Percentiles rank a stretch among this genome's conserved stretches.
Conservation (phyloP, 2,888 invertebrate species). For the Morinoia aosen region DNA sequence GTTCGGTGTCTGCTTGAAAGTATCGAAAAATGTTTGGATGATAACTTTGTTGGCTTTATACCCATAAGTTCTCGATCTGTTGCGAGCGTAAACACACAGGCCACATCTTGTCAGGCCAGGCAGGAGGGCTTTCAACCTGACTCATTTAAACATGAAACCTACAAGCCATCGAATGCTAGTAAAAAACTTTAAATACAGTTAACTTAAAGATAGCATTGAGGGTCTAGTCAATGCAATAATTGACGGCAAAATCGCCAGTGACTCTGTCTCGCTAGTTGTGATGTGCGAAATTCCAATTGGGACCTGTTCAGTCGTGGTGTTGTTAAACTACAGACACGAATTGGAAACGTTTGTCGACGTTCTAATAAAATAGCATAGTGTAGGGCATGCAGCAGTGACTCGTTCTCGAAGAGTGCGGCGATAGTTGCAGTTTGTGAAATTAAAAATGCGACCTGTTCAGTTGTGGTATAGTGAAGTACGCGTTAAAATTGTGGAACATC, state of each 20-base stretch:
- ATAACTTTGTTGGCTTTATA: not conserved
- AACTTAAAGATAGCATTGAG: not conserved
- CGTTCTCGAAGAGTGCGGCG: too few species aligned
- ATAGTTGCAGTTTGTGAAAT: too few species aligned
- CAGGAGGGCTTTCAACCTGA: not conserved
- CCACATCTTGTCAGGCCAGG: not conserved
- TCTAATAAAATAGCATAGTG: not conserved
- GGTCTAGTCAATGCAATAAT: not conserved
- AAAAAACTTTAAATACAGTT: not conserved
- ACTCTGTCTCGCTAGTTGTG: not conserved
- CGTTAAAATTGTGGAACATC: too few species aligned
- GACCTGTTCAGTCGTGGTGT: not conserved
- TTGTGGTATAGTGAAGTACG: too few species aligned
- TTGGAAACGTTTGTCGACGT: not conserved
- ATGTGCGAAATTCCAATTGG: not conserved
- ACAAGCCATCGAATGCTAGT: not conserved
- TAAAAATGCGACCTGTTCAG: too few species aligned
- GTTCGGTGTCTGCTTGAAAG: not conserved
- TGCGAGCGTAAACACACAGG: not conserved
- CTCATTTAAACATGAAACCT: not conserved
- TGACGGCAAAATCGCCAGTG: not conserved
- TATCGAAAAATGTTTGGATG: not conserved
- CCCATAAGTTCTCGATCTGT: not conserved
- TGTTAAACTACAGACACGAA: not conserved
- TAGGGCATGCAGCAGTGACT: too few species aligned